phyloP scores from a whole-genome alignment of 2,888 invertebrate species.

The Chymomyza caudatula region DNA sequence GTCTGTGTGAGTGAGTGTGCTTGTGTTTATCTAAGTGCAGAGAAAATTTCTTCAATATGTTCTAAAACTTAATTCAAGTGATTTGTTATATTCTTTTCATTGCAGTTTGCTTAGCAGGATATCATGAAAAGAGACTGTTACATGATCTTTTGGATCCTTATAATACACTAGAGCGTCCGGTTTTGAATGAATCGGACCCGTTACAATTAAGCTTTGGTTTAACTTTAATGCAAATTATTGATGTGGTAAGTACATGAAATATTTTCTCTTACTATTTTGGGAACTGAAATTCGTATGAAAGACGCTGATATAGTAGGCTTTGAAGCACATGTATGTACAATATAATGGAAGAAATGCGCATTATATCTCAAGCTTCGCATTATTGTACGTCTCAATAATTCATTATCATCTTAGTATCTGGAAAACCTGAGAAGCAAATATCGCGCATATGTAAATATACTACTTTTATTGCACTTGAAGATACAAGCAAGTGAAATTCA shows the following conservation, averaged over 20 bases:
- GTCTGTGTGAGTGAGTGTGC: not conserved
- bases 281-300: no score
- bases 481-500: no score
- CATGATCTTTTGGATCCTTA: conserved; percentile 94
- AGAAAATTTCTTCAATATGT: not conserved
- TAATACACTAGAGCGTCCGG: conserved; percentile 96
- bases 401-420: no score
- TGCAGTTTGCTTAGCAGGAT: conserved; percentile 84
- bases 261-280: no score
- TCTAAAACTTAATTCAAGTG: not conserved
- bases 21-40: not conserved
- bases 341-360: no score
- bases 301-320: no score
- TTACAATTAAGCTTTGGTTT: conserved; percentile 96
- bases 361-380: no score
- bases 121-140: conserved; percentile 94
- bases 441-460: no score
- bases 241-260: conserved; percentile 87
- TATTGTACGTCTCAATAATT: no score
- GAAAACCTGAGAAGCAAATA: no score
- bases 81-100: conserved; percentile 38
- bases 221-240: conserved; percentile 98
- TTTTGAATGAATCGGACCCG: conserved; percentile 97
- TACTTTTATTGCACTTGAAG: no score
- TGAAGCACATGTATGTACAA: no score